These are phyloP conservation scores for Volucella zonaria DNA, from an alignment of 2,888 invertebrate species.

Conservation along the genomic window DNA sequence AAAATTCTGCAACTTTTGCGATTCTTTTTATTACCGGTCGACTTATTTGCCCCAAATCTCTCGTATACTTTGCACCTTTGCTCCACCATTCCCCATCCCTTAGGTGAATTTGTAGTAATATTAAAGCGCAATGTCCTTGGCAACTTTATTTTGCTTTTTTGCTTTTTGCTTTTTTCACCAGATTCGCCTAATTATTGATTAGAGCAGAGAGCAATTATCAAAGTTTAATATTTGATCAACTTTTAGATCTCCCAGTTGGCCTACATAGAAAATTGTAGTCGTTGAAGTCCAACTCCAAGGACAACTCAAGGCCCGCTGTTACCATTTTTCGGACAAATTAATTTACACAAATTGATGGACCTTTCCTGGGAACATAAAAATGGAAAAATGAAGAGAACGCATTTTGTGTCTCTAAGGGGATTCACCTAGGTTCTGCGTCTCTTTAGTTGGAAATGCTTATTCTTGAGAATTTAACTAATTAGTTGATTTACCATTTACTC, in stretches of 20 bases:
- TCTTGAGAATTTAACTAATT: constrained; percentile 3
- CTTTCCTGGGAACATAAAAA: background rate
- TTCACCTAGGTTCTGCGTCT: no score
- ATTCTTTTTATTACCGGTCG: no score
- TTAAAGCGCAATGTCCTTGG: background rate
- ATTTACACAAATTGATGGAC: constrained; percentile 35
- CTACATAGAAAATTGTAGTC: background rate
- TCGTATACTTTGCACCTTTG: background rate
- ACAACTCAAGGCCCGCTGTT: background rate
- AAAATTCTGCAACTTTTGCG: no score
- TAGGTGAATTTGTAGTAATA: constrained; percentile 1
- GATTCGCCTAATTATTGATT: constrained; percentile 7
- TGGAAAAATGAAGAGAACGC: background rate
- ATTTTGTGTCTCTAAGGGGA: background rate
- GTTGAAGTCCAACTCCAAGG: background rate
- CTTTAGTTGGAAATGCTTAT: constrained; percentile 1
- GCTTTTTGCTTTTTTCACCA: background rate
- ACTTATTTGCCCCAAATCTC: no score
- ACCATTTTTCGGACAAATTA: constrained; percentile 1
- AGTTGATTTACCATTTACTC: constrained; percentile 15
- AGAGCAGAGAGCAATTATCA: constrained; percentile 10
- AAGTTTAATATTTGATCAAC: constrained; percentile 34
- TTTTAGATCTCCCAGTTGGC: constrained; percentile 1
- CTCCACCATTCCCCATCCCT: background rate
- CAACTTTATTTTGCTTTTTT: background rate